Evolutionary conservation across 2,113 vertebrate genomes (phyloP), one percentile per base, ranked within the genome.

Genomic region (Pteropus alecto): DNA sequence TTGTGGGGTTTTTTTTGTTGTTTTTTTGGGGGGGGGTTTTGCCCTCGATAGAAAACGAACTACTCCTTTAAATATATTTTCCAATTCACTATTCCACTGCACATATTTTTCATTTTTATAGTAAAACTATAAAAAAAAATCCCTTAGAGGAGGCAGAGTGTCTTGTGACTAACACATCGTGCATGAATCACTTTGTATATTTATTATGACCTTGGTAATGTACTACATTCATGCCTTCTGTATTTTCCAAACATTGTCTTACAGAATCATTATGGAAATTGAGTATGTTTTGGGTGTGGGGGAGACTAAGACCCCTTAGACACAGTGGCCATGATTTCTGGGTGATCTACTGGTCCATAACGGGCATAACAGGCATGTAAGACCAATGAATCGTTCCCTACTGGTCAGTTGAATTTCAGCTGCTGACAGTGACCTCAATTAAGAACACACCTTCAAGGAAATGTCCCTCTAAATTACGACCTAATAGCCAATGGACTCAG

Each of bases 311-410:
- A 56, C 63, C 97, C 87, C 73, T 96, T 65, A 94, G 33, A 71
- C 35, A 70, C 61, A 85, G 91, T 54, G 43, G 41, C 58, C 95
- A 79, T 3, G 83, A 78, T 95, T 95, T 95, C 56, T 83, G 91
- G 81, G 90, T 97, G 89, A 92, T 78, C 54, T 92, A 26, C 83
- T 97, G 92, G 73, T 96, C 78, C 96, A 93, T 96, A 96, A 98
- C 56, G 95, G 90, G 28, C 21, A 61, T 51, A 43, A 16, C 73
- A 16, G 28, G 41, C 51, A 88, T 35, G 61, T 76, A 78, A 90
- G 90, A 95, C 60, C 51, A 94, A 54, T 54, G 46, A 79, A 11
- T 67, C 24, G 8, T 13, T 96, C 12, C 1, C 78, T 89, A n/a
- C 67, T 11, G 16, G 51, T 95, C 67, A 82, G 81, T 60, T 95